These are phyloP conservation scores for Sarotherodon lohbergeri DNA, from an alignment of 2,113 vertebrate genomes.

Conservation along the genomic window DNA sequence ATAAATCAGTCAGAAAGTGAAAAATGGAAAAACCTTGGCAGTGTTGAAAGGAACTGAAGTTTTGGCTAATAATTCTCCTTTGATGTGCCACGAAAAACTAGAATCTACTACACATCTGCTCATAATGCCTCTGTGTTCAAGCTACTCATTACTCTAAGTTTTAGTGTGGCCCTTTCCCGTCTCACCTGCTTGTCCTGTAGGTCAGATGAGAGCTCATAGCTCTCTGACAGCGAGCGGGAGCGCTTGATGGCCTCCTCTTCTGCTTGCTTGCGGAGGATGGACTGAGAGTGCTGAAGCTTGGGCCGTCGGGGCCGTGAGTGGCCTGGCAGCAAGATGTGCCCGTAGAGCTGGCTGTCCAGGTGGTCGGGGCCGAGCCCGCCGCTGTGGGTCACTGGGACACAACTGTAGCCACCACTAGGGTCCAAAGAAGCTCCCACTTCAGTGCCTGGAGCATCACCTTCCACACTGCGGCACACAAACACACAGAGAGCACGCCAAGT, in stretches of 20 bases:
- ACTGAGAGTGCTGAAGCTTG: conserved; percentile 92
- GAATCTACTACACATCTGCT: neutral
- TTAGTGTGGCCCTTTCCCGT: conserved; percentile 54
- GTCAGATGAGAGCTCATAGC: conserved; percentile 98
- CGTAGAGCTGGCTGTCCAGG: conserved; percentile 79
- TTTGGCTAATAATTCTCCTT: neutral
- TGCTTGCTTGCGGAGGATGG: conserved; percentile 93
- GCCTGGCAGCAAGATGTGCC: conserved; percentile 75
- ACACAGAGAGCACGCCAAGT: neutral
- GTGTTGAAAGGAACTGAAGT: neutral
- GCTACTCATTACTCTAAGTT: neutral
- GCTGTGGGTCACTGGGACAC: conserved; percentile 79
- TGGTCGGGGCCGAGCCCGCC: conserved; percentile 77
- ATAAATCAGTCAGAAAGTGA: neutral
- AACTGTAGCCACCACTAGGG: conserved; percentile 74
- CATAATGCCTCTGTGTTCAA: neutral
- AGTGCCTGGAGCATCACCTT: conserved; percentile 86
- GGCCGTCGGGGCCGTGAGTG: conserved; percentile 83
- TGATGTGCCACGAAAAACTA: rapidly evolving
- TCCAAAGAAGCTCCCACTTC: conserved; percentile 85
- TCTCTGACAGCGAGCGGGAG: conserved; percentile 91
- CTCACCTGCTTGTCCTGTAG: conserved; percentile 97
- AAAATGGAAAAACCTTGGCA: neutral
- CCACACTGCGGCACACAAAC: conserved; percentile 76
- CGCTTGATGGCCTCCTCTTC: conserved; percentile 98